Conservation (phyloP, 2,113 vertebrate genomes). For the Hyla sarda region DNA sequence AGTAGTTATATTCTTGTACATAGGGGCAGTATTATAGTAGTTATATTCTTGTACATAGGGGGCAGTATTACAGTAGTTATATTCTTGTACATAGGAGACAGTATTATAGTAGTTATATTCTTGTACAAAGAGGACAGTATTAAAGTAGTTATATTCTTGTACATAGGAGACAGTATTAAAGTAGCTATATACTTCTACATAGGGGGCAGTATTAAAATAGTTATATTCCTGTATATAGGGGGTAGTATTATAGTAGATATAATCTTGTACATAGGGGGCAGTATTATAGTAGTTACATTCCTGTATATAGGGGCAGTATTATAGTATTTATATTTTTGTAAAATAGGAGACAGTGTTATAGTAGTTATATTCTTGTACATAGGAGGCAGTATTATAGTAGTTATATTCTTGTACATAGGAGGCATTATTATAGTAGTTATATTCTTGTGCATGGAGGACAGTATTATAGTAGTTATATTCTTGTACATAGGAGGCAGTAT, state of each 20-base stretch:
- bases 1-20: background rate
- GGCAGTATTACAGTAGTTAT: background rate
- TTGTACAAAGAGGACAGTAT: background rate
- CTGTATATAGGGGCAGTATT: background rate
- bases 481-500: background rate
- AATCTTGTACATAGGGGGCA: background rate
- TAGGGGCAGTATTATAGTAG: background rate
- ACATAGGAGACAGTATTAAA: background rate
- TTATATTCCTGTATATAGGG: background rate
- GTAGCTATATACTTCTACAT: background rate
- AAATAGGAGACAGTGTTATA: background rate
- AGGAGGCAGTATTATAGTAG: background rate
- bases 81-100: background rate
- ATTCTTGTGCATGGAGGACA: background rate
- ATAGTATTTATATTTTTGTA: background rate
- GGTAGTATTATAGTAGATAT: background rate
- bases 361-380: background rate
- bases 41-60: constrained; percentile 9
- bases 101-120: background rate
- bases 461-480: background rate
- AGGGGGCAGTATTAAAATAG: background rate
- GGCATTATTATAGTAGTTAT: background rate
- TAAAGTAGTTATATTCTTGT: background rate
- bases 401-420: constrained; percentile 2
- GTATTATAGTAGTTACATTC: background rate